Conservation (phyloP, 2,797 vertebrate species). For the Mormyrus proboscirostris region DNA sequence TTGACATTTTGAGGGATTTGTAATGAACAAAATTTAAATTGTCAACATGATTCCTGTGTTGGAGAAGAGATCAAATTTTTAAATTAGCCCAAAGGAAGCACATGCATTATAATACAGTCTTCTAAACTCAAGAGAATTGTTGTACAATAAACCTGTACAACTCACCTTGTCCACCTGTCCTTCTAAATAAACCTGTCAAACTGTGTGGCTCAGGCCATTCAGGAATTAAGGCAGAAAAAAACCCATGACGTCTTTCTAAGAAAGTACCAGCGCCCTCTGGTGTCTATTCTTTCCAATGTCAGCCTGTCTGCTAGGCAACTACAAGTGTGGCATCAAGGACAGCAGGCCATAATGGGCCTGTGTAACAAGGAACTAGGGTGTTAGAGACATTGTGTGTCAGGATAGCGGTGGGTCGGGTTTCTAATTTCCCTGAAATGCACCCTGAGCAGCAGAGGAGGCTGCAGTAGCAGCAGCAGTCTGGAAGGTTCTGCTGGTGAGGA, state of each 20-base stretch:
- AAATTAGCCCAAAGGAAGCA: neutral
- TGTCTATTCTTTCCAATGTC: neutral
- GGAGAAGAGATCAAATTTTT: neutral
- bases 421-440: slow-evolving; percentile 70
- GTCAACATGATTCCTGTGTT: neutral
- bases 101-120: neutral
- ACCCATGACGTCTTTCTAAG: neutral
- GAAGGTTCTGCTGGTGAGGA: slow-evolving; percentile 79
- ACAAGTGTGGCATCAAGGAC: neutral
- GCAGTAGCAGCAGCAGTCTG: slow-evolving; percentile 62
- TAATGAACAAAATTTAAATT: neutral
- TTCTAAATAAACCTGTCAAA: neutral
- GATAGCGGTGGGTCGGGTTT: neutral
- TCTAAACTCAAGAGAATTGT: neutral
- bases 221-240: neutral
- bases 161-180: neutral
- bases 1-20: neutral
- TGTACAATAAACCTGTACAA: neutral
- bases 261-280: neutral
- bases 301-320: neutral
- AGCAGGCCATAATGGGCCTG: neutral
- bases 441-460: slow-evolving; percentile 72
- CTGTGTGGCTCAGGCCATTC: neutral
- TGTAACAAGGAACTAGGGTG: neutral
- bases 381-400: neutral